Evolutionary conservation across 2,888 invertebrate species (phyloP), one percentile per base, ranked within the genome.

Genomic region (Pristionchus mayeri): DNA sequence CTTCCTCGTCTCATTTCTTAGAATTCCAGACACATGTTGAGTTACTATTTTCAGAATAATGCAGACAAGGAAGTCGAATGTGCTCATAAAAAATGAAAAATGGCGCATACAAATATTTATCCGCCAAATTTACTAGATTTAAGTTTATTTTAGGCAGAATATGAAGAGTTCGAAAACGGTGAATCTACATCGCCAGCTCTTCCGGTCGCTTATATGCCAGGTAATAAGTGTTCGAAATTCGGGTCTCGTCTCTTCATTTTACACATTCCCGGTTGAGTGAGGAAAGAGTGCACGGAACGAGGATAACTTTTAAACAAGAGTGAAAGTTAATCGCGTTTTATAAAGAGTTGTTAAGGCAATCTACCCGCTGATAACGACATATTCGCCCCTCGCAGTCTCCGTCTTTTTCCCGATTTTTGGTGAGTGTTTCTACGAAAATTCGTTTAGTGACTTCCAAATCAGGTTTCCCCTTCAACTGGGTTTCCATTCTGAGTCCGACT

Each of bases 321-420:
- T 34, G 48, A 48, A 48, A 11, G 44, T 9, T 44, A 44, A 44
- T 44, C 44, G 44, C 44, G n/a, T 27, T 3, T 27, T 7, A 9
- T 0, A 4, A 9, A 57, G 24, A 57, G 2, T 24, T 27, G n/a
- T 50, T 27, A 6, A 67, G 67, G 37, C 67, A 0, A 67, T 67
- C 67, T 67, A 67, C 9, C 67, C 67, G 1, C 13, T 67, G 18
- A 67, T 67, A 21, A 67, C 67, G 3, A 67, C 67, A 21, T 67
- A 67, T 21, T 67, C 21, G 3, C 67, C 67, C 0, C n/a, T 67
- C 2, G 37, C 21, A 4, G 67, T 67, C 37, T 27, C 34, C 67
- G 67, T 67, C 3, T 67, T 67, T 67, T 37, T 27, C 16, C 67
- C 67, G 3, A 67, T 67, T 67, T 67, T 67, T 37, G 67, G 67